A percentile compares a stretch with the other conserved stretches of the same genome.
These are phyloP conservation scores for Acleris laterana DNA, from an alignment of 2,888 invertebrate genomes.

Conservation along the genomic window DNA sequence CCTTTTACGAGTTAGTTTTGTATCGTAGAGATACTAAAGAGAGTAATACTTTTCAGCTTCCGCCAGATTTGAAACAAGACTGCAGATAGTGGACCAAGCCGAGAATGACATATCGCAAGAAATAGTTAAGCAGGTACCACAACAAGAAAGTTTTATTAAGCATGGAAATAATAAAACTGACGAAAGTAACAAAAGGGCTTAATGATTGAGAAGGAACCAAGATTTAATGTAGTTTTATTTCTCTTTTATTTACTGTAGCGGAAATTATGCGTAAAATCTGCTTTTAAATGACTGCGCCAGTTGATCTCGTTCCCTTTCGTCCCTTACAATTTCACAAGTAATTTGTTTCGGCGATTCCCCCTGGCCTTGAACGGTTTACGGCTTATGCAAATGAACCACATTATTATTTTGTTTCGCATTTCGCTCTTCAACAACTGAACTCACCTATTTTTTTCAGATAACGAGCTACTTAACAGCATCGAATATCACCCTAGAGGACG, in stretches of 20 bases:
- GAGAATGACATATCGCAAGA: conserved; percentile 72
- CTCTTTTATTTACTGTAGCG: conserved; percentile 4
- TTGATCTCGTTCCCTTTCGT: conserved; percentile 24
- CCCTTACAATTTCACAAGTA: conserved; percentile 37
- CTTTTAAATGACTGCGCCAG: conserved; percentile 26
- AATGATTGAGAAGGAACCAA: no score
- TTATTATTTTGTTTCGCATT: conserved; percentile 35
- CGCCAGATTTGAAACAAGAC: conserved; percentile 85
- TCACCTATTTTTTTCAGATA: conserved; percentile 79
- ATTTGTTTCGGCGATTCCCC: conserved; percentile 33
- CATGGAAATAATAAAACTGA: no score
- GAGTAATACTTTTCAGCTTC: conserved; percentile 67
- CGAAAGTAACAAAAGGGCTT: no score
- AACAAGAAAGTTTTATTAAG: no score
- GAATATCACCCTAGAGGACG: conserved; percentile 86
- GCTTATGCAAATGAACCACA: conserved; percentile 33
- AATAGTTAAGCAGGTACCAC: conserved; percentile 65
- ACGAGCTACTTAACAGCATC: conserved; percentile 86
- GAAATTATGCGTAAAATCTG: conserved; percentile 21
- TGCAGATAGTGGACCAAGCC: conserved; percentile 79
- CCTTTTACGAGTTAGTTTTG: conserved; percentile 29
- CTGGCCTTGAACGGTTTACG: conserved; percentile 36
- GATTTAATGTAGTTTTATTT: no score
- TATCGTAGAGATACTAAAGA: conserved; percentile 2
- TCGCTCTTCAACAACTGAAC: conserved; percentile 19